Conservation (phyloP, 2,888 invertebrate genomes). For the Plagiodera versicolora region DNA sequence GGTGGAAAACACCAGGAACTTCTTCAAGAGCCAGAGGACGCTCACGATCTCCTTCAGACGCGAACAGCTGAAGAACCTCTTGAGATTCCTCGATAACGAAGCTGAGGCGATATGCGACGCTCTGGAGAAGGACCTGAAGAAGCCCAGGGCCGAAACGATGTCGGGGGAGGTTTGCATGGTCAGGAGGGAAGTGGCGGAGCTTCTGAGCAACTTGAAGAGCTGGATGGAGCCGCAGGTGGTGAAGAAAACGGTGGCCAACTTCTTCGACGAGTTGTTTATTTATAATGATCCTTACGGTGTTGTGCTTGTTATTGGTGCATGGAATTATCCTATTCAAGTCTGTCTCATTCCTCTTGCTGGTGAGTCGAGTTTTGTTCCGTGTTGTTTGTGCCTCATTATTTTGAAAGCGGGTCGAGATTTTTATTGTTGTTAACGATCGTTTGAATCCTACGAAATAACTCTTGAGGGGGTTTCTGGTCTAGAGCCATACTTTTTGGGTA, state of each 20-base stretch:
- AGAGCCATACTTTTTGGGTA: too few relatives aligned
- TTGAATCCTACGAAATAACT: too few relatives aligned
- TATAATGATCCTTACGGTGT: slow-evolving; percentile 92
- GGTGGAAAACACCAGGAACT: slow-evolving; percentile 55
- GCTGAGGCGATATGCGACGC: slow-evolving; percentile 73
- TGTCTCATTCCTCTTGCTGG: slow-evolving; percentile 70
- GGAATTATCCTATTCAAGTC: slow-evolving; percentile 95
- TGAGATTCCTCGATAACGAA: slow-evolving; percentile 66
- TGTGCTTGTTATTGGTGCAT: slow-evolving; percentile 85
- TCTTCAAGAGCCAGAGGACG: slow-evolving; percentile 80
- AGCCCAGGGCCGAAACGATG: slow-evolving; percentile 75
- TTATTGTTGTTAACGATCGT: too few relatives aligned
- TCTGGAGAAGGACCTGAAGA: slow-evolving; percentile 67
- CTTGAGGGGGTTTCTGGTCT: too few relatives aligned
- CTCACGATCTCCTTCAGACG: slow-evolving; percentile 76
- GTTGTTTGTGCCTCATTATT: too few relatives aligned
- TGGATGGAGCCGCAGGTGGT: slow-evolving; percentile 79
- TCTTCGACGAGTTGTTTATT: slow-evolving; percentile 72
- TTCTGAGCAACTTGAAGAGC: slow-evolving; percentile 70
- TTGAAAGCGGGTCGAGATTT: too few relatives aligned
- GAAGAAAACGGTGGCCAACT: slow-evolving; percentile 67
- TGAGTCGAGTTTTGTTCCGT: too few relatives aligned
- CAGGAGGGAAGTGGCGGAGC: slow-evolving; percentile 70
- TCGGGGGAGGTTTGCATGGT: slow-evolving; percentile 76
- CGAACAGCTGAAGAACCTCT: slow-evolving; percentile 47